Evolutionary conservation across 1,140 invertebrate species (phyloP).

Genomic region (Megalopta genalis): DNA sequence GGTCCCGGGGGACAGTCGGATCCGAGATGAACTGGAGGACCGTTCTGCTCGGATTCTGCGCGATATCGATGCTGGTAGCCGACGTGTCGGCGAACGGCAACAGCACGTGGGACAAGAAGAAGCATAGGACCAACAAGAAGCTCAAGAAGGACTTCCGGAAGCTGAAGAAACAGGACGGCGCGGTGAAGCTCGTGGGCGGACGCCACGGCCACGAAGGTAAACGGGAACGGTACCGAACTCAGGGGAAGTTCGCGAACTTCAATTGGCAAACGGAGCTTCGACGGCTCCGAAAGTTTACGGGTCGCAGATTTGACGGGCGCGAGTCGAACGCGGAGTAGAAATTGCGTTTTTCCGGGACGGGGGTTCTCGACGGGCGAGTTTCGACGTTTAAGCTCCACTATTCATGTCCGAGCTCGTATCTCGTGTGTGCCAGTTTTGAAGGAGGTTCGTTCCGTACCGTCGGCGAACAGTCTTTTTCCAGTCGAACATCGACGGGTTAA

Average conservation of each 20-base stretch:
- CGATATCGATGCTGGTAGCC: conserved; percentile 4
- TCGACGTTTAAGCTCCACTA: no score
- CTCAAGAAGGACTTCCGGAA: conserved; percentile 81
- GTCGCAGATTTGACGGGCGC: no score
- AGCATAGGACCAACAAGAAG: conserved; percentile 78
- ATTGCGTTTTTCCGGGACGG: no score
- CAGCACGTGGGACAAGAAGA: conserved; percentile 63
- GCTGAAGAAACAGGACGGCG: conserved; percentile 86
- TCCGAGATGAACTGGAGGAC: conserved; percentile 5
- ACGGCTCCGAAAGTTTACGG: no score
- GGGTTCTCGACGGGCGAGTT: no score
- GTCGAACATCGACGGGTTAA: no score
- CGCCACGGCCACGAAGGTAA: conserved; percentile 84
- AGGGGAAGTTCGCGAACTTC: background rate
- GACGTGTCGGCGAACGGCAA: conserved; percentile 25
- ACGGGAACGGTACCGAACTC: no score
- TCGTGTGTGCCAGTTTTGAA: no score
- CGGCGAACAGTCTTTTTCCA: no score
- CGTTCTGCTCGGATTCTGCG: background rate
- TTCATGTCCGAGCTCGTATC: no score
- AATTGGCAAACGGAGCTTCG: background rate
- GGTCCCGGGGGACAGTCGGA: background rate
- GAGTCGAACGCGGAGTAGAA: no score
- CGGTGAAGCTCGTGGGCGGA: conserved; percentile 85
- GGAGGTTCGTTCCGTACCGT: no score